Evolutionary conservation across 2,113 vertebrate species (phyloP).

Genomic region (Notothenia coriiceps): DNA sequence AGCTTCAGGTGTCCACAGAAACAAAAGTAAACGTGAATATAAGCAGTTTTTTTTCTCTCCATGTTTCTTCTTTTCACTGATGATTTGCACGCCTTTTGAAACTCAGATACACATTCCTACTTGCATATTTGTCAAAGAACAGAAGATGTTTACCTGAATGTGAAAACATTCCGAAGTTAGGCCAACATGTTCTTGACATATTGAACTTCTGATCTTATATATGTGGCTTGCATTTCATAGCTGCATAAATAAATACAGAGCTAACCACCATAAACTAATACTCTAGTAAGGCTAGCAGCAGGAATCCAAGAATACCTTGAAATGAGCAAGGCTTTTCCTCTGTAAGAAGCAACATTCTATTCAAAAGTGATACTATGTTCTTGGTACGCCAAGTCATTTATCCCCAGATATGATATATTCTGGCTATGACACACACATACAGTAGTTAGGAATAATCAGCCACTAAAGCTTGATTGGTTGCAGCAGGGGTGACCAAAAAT

Average conservation of each 20-base stretch:
- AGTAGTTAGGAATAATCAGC: too few relatives aligned
- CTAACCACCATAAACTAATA: too few relatives aligned
- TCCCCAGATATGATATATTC: background rate
- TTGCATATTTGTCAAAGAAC: background rate
- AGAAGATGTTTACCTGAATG: background rate
- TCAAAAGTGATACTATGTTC: background rate
- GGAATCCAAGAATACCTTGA: too few relatives aligned
- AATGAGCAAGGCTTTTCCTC: background rate
- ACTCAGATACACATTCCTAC: background rate
- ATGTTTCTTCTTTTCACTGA: background rate
- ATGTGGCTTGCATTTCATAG: background rate
- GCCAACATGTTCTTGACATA: constrained; percentile 2
- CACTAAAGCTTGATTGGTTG: background rate
- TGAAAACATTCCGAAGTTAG: background rate
- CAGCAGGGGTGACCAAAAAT: background rate
- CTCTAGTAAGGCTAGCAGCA: too few relatives aligned
- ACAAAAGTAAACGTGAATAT: background rate
- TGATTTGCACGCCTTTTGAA: background rate
- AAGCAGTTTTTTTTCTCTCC: background rate
- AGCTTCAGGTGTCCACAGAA: constrained; percentile 33
- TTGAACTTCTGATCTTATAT: background rate
- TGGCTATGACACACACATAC: background rate
- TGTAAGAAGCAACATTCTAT: background rate
- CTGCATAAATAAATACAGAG: background rate
- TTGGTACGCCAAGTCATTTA: background rate